Conservation (phyloP, 2,113 vertebrate species). For the Peucedramus taeniatus region DNA sequence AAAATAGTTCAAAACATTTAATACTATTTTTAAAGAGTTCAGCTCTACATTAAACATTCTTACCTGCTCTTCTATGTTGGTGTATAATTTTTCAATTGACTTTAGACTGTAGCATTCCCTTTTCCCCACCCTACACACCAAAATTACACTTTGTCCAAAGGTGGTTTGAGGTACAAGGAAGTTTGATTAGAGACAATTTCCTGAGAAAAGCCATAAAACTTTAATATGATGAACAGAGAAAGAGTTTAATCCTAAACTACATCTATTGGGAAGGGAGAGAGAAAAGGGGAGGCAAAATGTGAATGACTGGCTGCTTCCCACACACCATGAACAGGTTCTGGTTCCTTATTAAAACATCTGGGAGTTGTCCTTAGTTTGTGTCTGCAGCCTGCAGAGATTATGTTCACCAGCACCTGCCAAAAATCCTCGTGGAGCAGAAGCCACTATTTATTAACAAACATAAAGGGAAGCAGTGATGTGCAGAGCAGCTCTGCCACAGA, state of each 20-base stretch:
- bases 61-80: neutral
- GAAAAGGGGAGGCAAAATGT: neutral
- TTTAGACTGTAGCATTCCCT: neutral
- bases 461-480: neutral
- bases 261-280: neutral
- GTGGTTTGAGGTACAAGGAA: neutral
- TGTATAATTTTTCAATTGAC: neutral
- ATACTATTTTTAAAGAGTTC: neutral
- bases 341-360: neutral
- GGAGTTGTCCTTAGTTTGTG: neutral
- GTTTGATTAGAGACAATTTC: neutral
- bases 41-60: neutral
- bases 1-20: neutral
- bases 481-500: neutral
- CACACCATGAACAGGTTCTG: neutral
- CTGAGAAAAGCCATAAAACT: neutral
- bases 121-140: neutral
- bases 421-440: neutral
- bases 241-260: neutral
- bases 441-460: slow-evolving; percentile 9
- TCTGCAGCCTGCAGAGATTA: neutral
- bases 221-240: neutral
- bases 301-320: neutral
- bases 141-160: neutral
- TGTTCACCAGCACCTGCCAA: neutral